Evolutionary conservation across 2,797 vertebrate species (phyloP).

Genomic region (Centropyge bicolor): DNA sequence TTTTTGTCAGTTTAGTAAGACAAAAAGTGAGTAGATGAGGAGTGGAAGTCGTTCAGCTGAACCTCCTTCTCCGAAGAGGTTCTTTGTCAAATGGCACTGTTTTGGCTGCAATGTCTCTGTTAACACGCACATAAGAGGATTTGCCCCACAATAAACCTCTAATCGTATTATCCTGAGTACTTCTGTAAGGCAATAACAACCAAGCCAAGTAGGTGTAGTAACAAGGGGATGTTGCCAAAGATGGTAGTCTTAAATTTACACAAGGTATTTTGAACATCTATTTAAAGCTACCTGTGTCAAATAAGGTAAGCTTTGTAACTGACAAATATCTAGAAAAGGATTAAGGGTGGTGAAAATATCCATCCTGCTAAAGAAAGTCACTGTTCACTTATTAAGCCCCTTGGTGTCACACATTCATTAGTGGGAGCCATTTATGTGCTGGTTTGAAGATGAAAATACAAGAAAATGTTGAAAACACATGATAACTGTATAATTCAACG

Average conservation of each 20-base stretch:
- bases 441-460: constrained; percentile 7
- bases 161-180: constrained; percentile 90
- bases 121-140: constrained; percentile 85
- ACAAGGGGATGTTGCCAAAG: constrained; percentile 60
- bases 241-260: constrained; percentile 57
- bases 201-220: constrained; percentile 63
- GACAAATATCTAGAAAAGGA: constrained; percentile 19
- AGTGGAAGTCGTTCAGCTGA: constrained; percentile 38
- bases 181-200: constrained; percentile 81
- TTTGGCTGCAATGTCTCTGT: constrained; percentile 78
- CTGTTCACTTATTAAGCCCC: constrained; percentile 6
- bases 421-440: neutral
- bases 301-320: constrained; percentile 38
- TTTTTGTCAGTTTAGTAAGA: constrained; percentile 57
- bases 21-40: constrained; percentile 20
- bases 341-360: constrained; percentile 25
- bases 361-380: neutral
- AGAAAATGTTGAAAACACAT: neutral
- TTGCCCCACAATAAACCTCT: constrained; percentile 89
- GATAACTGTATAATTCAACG: neutral
- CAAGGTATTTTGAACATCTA: constrained; percentile 50
- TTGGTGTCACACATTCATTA: neutral
- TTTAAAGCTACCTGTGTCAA: constrained; percentile 50
- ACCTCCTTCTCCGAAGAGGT: constrained; percentile 68
- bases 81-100: constrained; percentile 78